These are phyloP conservation scores for Magallana angulata DNA, from an alignment of 1,140 invertebrate genomes.

Conservation along the genomic window DNA sequence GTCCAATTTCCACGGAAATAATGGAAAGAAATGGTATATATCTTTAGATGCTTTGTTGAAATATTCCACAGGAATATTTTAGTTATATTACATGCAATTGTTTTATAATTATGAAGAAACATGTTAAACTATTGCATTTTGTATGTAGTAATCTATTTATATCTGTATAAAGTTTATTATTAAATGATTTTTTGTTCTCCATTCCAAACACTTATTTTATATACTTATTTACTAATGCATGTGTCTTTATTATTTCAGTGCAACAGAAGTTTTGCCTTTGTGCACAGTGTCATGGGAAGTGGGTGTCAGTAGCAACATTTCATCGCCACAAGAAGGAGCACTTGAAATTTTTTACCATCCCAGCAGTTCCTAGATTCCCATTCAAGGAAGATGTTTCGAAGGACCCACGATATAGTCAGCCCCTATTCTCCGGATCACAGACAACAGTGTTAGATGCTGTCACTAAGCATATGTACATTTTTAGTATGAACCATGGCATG, in stretches of 20 bases:
- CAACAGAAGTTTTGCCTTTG: slow-evolving; percentile 6
- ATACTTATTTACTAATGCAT: no score
- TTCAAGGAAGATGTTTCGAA: background rate
- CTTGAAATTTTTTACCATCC: background rate
- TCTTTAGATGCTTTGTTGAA: no score
- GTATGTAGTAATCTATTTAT: no score
- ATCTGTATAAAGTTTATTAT: no score
- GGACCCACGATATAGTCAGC: background rate
- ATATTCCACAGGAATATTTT: no score
- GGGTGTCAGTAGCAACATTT: background rate
- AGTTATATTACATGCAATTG: no score
- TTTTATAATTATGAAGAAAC: no score
- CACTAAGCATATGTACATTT: slow-evolving; percentile 1
- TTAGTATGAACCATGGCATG: slow-evolving; percentile 25
- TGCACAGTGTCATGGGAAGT: background rate
- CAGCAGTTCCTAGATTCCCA: background rate
- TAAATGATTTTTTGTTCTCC: no score
- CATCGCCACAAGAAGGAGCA: background rate
- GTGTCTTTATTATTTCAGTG: background rate
- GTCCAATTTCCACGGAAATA: no score
- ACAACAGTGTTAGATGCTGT: slow-evolving; percentile 13
- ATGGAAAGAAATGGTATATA: no score
- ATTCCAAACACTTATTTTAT: no score
- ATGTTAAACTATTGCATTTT: no score
- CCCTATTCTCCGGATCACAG: background rate